Base-by-base conservation (phyloP, 2,888 invertebrate genomes). In the Bombylius major region DNA sequence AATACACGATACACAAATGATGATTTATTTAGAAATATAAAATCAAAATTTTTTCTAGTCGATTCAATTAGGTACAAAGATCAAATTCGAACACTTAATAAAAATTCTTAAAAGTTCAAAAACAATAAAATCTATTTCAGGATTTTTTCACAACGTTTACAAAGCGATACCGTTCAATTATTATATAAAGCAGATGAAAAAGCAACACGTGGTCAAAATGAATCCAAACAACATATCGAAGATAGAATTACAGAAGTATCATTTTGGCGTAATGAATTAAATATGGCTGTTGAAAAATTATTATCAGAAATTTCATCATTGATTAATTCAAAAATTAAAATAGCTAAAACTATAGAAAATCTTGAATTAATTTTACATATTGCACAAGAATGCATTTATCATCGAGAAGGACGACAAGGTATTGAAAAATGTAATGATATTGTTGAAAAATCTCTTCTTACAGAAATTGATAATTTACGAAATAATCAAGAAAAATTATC, bases 371-470 rank as follows among this genome's bases (percentile, higher is more conserved):
- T 94, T 0, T 75, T 95, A 61, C 92, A 94, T 65, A 89, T 95
- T 62, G 89, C 90, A 42, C 93, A 95, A 75, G 95, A 96, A 73
- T 94, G 94, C 69, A 79, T 96, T 50, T 95, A 94, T 74, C 87
- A 93, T 69, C 79, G 95, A 55, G 94, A 95, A 78, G 89, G 88
- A 66, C 79, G 94, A 59, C 86, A 88, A 73, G 90, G 89, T 53
- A 80, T 90, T 65, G 95, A 96, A 72, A 81, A 93, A 65, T 93
- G 94, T 3, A 93, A 95, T 67, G 95, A 96, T 67, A 79, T 85
- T 50, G 88, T 90, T 44, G 95, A 96, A 70, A 89, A 89, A 70
- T 83, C 86, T 11, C 76, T 96, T 48, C 77, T 96, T 33, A 81
- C 80, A 70, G 96, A 96, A 76, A 84, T 93, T 46, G 87, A 92